Conservation (phyloP, 2,888 invertebrate genomes). For the Nephrotoma flavescens region DNA sequence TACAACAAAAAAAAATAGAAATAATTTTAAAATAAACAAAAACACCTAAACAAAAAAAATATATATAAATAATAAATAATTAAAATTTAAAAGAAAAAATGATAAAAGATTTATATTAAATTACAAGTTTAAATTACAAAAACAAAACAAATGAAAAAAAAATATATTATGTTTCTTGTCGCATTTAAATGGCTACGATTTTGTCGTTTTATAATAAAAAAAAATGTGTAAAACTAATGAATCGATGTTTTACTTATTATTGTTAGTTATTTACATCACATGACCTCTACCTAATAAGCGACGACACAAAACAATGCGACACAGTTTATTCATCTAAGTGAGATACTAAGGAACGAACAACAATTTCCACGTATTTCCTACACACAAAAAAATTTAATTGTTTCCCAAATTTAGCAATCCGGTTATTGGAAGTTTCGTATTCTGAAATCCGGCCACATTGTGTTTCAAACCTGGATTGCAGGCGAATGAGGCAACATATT, state of each 20-base stretch:
- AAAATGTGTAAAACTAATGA: slow-evolving; percentile 3
- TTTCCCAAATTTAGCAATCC: too few relatives aligned
- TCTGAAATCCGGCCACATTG: too few relatives aligned
- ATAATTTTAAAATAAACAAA: neutral
- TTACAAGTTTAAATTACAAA: slow-evolving; percentile 1
- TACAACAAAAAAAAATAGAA: neutral
- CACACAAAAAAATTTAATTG: too few relatives aligned
- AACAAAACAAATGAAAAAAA: slow-evolving; percentile 1
- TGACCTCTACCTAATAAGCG: too few relatives aligned
- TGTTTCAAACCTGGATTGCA: too few relatives aligned
- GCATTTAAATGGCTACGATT: slow-evolving; percentile 6
- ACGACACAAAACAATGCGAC: too few relatives aligned
- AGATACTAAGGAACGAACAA: too few relatives aligned
- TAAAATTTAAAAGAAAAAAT: neutral
- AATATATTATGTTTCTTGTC: slow-evolving; percentile 1
- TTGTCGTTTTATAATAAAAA: slow-evolving; percentile 6
- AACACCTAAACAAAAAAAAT: neutral
- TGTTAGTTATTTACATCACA: too few relatives aligned
- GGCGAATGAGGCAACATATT: too few relatives aligned
- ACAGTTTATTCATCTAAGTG: too few relatives aligned
- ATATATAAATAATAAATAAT: neutral
- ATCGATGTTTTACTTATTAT: neutral
- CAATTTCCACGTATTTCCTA: too few relatives aligned
- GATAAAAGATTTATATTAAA: neutral
- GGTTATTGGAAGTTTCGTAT: too few relatives aligned